Percentiles rank a stretch among this genome's conserved stretches.
Conservation (phyloP, 2,797 vertebrate species). For the Xenentodon cancila region DNA sequence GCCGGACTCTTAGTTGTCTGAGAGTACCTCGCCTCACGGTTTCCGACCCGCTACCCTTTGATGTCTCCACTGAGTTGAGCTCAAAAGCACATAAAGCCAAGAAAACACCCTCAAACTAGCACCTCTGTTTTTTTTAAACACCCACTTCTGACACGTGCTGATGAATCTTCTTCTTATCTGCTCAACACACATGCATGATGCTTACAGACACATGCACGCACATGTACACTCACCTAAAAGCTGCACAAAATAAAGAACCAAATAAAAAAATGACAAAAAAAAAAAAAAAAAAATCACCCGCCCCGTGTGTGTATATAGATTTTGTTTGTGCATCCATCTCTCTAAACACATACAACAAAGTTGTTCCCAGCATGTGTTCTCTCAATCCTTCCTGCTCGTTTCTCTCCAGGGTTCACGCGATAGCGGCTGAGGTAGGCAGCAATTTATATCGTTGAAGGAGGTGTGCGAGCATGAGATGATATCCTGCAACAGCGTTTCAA, state of each 20-base stretch:
- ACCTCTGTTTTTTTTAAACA: slow-evolving; percentile 51
- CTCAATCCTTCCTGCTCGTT: slow-evolving; percentile 53
- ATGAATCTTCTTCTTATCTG: slow-evolving; percentile 40
- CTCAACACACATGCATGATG: neutral
- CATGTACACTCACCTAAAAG: neutral
- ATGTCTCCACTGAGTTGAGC: slow-evolving; percentile 44
- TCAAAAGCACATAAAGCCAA: slow-evolving; percentile 33
- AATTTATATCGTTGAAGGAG: slow-evolving; percentile 68
- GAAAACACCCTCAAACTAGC: slow-evolving; percentile 45
- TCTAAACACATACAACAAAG: slow-evolving; percentile 26
- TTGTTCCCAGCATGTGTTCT: slow-evolving; percentile 58
- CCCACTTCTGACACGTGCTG: slow-evolving; percentile 55
- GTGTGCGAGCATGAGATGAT: slow-evolving; percentile 63
- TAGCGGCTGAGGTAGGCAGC: slow-evolving; percentile 63
- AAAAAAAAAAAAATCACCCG: neutral
- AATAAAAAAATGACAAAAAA: slow-evolving; percentile 29
- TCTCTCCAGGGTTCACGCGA: slow-evolving; percentile 62
- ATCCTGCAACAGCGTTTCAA: slow-evolving; percentile 60
- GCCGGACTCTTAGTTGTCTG: slow-evolving; percentile 39
- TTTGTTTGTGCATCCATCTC: slow-evolving; percentile 16
- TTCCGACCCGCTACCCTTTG: slow-evolving; percentile 32
- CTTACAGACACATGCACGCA: slow-evolving; percentile 12
- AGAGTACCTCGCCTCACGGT: slow-evolving; percentile 39
- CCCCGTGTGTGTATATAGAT: slow-evolving; percentile 3
- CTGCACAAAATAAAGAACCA: neutral